Evolutionary conservation across 2,797 vertebrate genomes (phyloP), one percentile per base, ranked within the genome.

Genomic region (Argentina silus): DNA sequence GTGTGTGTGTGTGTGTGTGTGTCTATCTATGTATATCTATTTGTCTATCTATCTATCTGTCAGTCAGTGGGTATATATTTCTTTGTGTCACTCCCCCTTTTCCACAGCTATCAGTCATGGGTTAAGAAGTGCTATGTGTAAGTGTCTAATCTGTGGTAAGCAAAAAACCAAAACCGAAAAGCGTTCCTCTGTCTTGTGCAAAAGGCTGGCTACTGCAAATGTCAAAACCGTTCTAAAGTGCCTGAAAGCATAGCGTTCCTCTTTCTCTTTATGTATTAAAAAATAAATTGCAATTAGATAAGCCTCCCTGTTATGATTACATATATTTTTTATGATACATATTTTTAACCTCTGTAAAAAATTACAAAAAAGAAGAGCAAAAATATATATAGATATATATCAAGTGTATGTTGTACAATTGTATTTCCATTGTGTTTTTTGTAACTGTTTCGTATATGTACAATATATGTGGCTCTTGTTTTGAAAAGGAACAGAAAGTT

Each of bases 341-440:
- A 95, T 97, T 97, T 97, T 97, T 97, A 36, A 97, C 95, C 95
- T 97, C 95, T 94, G 95, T 97, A 91, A 36, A 36, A 36, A 36
- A 36, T 36, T 36, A 36, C 90, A 92, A 91, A 85, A 91, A 89
- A 89, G 94, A 94, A 96, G 96, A 92, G 90, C 95, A 93, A 92
- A 94, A 96, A 91, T 91, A 67, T 67, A 67, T 50, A 64, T 90
- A 89, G 87, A 97, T 94, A 94, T 95, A 96, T 95, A 96, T 91
- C 94, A 96, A 95, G 93, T 96, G 94, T 98, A 96, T 97, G 96
- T 97, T 97, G 96, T 98, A 97, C 94, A 97, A 98, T 97, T 97
- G 97, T 96, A 96, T 96, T 97, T 96, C 93, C 95, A 91, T 95
- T 94, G 95, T 93, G 92, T 51, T 81, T 82, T 83, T 84, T 88